Evolutionary conservation across 2,797 vertebrate genomes (phyloP).

Genomic region (Scolopax rusticola): DNA sequence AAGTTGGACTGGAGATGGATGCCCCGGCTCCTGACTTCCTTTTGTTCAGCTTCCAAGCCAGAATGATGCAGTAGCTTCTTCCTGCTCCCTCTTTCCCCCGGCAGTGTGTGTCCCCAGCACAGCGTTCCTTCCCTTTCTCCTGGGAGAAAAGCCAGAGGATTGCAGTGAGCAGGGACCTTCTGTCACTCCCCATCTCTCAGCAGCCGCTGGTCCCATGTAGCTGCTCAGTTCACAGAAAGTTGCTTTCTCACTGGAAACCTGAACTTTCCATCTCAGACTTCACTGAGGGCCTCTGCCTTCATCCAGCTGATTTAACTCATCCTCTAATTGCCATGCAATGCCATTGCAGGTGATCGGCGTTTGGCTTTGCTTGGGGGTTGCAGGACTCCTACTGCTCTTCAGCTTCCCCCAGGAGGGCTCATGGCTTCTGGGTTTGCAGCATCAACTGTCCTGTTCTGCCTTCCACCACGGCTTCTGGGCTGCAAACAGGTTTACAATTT

Average conservation of each 20-base stretch:
- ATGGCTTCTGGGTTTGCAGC: background rate
- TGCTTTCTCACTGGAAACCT: too few species aligned
- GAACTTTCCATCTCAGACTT: too few species aligned
- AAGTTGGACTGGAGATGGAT: accelerated
- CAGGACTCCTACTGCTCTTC: background rate
- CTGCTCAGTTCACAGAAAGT: too few species aligned
- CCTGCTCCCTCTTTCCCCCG: too few species aligned
- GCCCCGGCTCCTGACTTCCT: background rate
- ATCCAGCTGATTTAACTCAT: too few species aligned
- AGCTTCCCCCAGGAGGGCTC: background rate
- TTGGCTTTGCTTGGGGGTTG: background rate
- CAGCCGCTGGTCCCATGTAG: too few species aligned
- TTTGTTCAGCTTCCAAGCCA: background rate
- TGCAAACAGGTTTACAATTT: background rate
- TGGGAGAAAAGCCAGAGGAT: too few species aligned
- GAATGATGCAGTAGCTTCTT: background rate
- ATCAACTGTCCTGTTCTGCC: background rate
- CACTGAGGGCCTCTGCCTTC: too few species aligned
- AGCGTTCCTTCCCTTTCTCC: too few species aligned
- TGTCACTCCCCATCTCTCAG: too few species aligned
- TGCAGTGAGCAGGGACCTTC: too few species aligned
- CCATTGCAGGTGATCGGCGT: background rate
- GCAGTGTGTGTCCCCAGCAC: too few species aligned
- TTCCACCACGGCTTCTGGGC: background rate
- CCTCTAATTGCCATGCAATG: background rate